Evolutionary conservation across 1,140 invertebrate species (phyloP).

Genomic region (Mactra quadrangularis): DNA sequence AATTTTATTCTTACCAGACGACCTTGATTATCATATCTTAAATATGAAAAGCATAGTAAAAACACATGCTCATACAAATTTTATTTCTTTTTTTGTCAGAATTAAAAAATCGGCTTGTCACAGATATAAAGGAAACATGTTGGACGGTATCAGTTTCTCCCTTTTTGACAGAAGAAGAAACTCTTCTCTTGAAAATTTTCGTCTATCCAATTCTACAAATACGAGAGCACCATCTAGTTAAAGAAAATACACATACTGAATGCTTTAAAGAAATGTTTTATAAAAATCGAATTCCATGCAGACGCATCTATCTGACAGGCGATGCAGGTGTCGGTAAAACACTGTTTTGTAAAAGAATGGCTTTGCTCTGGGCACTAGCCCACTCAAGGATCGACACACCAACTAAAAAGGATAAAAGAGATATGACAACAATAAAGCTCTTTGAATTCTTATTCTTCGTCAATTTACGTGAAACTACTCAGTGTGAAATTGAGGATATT

Average conservation of each 20-base stretch:
- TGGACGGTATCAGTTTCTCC: neutral
- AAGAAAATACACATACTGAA: neutral
- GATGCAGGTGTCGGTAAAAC: conserved; percentile 40
- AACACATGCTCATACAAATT: too few species aligned
- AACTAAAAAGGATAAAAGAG: neutral
- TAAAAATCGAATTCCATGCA: neutral
- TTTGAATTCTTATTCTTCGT: conserved; percentile 36
- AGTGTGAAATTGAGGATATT: conserved; percentile 30
- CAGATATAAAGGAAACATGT: neutral
- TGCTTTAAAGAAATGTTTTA: neutral
- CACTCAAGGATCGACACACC: neutral
- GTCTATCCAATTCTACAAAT: neutral
- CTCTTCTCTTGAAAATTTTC: neutral
- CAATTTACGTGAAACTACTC: neutral
- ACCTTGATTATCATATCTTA: too few species aligned
- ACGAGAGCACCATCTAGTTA: neutral
- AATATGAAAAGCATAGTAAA: too few species aligned
- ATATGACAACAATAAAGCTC: neutral
- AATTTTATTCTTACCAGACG: too few species aligned
- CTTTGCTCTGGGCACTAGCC: neutral
- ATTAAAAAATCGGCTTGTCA: too few species aligned
- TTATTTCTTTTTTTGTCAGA: too few species aligned
- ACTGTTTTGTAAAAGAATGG: conserved; percentile 23
- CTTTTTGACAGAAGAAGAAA: neutral
- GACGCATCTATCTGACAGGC: conserved; percentile 15